These are phyloP conservation scores for Micropoecilia bifurca DNA, from an alignment of 2,797 vertebrate species.

Conservation along the genomic window DNA sequence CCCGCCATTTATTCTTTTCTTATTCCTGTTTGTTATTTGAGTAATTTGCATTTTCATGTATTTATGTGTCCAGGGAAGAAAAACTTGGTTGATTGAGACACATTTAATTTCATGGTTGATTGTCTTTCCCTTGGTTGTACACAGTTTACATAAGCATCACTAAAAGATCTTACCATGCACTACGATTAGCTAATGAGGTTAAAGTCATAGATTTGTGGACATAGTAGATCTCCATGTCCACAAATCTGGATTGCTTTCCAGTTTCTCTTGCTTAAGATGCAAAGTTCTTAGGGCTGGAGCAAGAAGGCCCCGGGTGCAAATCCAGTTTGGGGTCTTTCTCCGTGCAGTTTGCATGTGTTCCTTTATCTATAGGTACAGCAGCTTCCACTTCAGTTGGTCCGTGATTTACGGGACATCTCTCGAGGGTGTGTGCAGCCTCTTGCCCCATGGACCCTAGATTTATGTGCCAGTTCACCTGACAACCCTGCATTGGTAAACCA, in stretches of 20 bases:
- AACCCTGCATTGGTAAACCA: neutral
- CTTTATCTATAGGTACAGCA: neutral
- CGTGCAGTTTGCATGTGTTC: neutral
- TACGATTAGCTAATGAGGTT: neutral
- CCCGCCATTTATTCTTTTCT: slow-evolving; percentile 9
- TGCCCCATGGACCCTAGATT: neutral
- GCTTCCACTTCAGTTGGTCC: neutral
- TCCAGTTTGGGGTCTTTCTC: neutral
- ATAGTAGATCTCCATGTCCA: neutral
- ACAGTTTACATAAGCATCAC: neutral
- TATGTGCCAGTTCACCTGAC: neutral
- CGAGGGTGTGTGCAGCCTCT: neutral
- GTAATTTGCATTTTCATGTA: neutral
- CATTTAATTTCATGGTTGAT: neutral
- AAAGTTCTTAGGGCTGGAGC: neutral
- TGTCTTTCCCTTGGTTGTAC: neutral
- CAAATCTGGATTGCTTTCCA: neutral
- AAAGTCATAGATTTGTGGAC: neutral
- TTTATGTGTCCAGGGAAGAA: neutral
- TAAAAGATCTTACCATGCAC: neutral
- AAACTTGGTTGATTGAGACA: neutral
- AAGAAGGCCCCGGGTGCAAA: neutral
- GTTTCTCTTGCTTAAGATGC: neutral
- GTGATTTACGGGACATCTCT: neutral
- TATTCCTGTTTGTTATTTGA: slow-evolving; percentile 5